Evolutionary conservation across 2,888 invertebrate genomes (phyloP).

Genomic region (Digitonthophagus gazella): DNA sequence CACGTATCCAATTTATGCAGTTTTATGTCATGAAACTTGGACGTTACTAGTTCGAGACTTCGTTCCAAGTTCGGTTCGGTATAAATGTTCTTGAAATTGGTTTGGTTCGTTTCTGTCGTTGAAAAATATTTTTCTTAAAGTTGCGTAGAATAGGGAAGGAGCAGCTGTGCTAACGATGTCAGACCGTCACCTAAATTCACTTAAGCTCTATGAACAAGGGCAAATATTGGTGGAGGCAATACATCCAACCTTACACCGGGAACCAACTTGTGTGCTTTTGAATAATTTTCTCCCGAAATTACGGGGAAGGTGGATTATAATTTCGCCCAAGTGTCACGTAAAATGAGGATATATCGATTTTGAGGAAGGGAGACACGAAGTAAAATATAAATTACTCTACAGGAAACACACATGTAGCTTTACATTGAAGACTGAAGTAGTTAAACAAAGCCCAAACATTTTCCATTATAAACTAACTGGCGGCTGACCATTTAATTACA

Average conservation of each 20-base stretch:
- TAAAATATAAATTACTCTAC: no score
- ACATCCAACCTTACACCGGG: background rate
- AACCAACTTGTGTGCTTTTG: background rate
- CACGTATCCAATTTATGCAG: no score
- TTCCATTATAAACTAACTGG: background rate
- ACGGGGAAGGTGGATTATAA: background rate
- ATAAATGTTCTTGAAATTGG: no score
- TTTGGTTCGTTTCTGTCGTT: no score
- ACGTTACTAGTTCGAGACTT: no score
- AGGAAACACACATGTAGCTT: no score
- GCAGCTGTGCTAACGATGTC: constrained; percentile 7
- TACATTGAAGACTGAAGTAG: no score
- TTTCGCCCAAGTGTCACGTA: background rate
- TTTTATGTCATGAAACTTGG: no score
- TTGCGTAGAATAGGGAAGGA: background rate
- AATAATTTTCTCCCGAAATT: constrained; percentile 6
- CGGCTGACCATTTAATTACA: background rate
- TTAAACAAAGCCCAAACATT: background rate
- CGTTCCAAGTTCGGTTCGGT: no score
- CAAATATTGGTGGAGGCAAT: constrained; percentile 6
- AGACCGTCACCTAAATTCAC: constrained; percentile 13
- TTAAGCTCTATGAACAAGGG: constrained; percentile 10
- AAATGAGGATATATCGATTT: background rate
- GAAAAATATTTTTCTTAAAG: background rate
- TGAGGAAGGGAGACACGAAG: no score